Base-by-base conservation (phyloP, 2,888 invertebrate species). In the Agonopterix subpropinquella region DNA sequence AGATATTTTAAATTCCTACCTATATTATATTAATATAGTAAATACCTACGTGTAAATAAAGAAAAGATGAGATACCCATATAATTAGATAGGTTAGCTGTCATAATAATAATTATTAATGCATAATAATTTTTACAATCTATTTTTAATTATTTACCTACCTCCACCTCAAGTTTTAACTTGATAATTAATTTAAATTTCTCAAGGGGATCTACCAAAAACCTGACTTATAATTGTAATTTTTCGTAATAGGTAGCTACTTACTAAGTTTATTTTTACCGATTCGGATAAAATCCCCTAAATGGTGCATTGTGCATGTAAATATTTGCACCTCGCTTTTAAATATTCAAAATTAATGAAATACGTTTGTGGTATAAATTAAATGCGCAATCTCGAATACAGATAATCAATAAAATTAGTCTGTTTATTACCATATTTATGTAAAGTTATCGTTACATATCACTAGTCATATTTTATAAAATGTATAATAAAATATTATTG, bases 391-490 rank as follows among this genome's bases (percentile, higher is more conserved):
- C 61, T 67, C 9, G n/a, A n/a, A 36, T 41, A 8, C n/a, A 11
- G 28, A 44, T 35, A 18, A 48, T 13, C n/a, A 45, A 7, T n/a
- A 39, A 39, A n/a, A 39, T 39, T 39, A 39, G 10, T 42, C n/a
- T 43, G 13, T 45, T 75, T 28, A 28, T 80, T 80, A 84, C 81
- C 81, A 82, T 70, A 72, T 67, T 77, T 44, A 73, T 78, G 74
- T 80, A 81, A 75, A 81, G 80, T 82, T 84, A 80, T 83, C 80
- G 73, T 83, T 76, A 84, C 87, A 87, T 87, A 87, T 87, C 85
- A 86, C 87, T 87, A 87, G 87, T 87, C 87, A 87, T 80, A 79
- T 75, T 75, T 58, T 39, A 11, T 39, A 42, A 42, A 11, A 42
- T 42, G 11, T 42, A 39, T 28, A 39, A 10, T 39, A n/a, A 39